Percentiles rank a stretch among this genome's conserved stretches.
Evolutionary conservation across 2,888 invertebrate genomes (phyloP).

Genomic region (Argynnis bischoffii): DNA sequence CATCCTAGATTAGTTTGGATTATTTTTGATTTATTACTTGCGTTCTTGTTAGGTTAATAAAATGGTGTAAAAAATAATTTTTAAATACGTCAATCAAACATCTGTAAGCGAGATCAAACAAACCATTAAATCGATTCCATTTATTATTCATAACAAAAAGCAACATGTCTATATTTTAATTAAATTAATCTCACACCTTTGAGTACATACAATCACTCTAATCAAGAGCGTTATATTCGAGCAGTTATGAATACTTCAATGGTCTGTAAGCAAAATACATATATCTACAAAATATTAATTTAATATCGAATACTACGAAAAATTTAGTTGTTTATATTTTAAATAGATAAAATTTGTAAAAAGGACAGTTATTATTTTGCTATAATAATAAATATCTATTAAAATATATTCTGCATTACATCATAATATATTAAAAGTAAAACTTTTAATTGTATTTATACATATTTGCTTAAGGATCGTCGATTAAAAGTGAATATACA

Average conservation of each 20-base stretch:
- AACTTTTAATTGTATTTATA: not conserved
- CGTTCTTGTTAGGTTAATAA: no score
- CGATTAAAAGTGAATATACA: slow-evolving; percentile 31
- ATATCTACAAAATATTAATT: not conserved
- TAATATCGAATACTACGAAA: no score
- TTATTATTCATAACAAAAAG: slow-evolving; percentile 42
- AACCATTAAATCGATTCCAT: slow-evolving; percentile 43
- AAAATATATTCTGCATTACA: no score
- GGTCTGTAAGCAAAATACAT: slow-evolving; percentile 1
- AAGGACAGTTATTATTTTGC: no score
- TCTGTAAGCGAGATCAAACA: slow-evolving; percentile 36
- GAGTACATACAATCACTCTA: slow-evolving; percentile 51
- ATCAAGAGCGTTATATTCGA: slow-evolving; percentile 47
- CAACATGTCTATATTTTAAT: slow-evolving; percentile 46
- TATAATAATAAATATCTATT: no score
- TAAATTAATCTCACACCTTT: slow-evolving; percentile 45
- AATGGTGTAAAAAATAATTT: not conserved
- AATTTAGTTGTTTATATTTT: no score
- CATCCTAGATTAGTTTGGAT: no score
- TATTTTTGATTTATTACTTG: no score
- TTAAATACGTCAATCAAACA: slow-evolving; percentile 29
- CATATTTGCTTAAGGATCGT: not conserved
- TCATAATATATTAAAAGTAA: no score
- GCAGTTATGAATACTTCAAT: slow-evolving; percentile 28
- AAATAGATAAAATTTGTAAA: no score